Evolutionary conservation across 2,888 invertebrate species (phyloP), one percentile per base, ranked within the genome.

Genomic region (Tenthredo distinguenda): DNA sequence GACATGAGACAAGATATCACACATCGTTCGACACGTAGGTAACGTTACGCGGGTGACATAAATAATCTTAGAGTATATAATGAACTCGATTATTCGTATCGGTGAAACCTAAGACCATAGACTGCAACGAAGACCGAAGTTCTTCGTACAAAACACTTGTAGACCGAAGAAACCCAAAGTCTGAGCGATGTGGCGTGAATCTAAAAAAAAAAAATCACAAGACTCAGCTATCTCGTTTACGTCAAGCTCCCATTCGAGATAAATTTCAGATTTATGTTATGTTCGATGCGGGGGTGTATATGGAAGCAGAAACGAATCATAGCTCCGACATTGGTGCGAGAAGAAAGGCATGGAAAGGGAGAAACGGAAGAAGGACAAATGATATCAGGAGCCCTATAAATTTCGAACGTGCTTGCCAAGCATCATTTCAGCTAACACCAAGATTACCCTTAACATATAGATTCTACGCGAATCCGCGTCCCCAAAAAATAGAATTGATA

Each of bases 231-330:
- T 74, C 74, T 74, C 74, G 74, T 74, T 40, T 74, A 43, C 74
- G 43, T 43, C 43, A 26, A 43, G 21, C 43, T 43, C 43, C 74
- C 47, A 43, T 21, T 26, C 47, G 74, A 74, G 43, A 74, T 74
- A 74, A 74, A 74, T 43, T 74, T 74, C 21, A 74, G 74, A 74
- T 74, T 74, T 74, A 74, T 40, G 74, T 21, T 74, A 74, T 43
- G 68, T 34, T 18, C 50, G 77, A 47, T 37, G 21, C 5, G 74
- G 21, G 43, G 21, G 40, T 74, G 26, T 74, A 40, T 21, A 74
- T 40, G 74, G 43, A 31, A 74, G 47, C 40, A 74, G 74, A 74
- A 74, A 43, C 43, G 74, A 74, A 43, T 21, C 26, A 21, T 74
- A 43, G 43, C n/a, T 18, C 43, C 9, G 34, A 18, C 50, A 50